These are phyloP conservation scores for Pithys albifrons DNA, from an alignment of 2,113 vertebrate genomes.

Conservation along the genomic window DNA sequence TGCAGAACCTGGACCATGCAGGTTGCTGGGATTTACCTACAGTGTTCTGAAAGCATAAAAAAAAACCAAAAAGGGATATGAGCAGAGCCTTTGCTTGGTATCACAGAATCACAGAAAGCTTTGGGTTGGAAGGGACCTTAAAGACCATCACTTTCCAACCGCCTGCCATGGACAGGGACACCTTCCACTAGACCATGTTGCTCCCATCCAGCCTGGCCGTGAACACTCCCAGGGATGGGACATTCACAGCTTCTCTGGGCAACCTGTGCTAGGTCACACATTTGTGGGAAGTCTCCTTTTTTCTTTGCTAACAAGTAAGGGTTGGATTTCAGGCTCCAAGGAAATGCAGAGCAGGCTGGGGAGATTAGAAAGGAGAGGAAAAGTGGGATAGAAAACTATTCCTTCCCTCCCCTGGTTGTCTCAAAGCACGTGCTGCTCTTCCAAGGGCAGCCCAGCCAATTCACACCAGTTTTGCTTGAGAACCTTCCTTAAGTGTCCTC, in stretches of 20 bases:
- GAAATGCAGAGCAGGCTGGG: not conserved
- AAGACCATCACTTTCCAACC: rapidly evolving
- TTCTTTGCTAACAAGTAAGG: not conserved
- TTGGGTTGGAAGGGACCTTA: not conserved
- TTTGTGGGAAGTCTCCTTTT: not conserved
- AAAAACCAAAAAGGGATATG: not conserved
- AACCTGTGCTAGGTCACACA: not conserved
- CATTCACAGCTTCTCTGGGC: not conserved
- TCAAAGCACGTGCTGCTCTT: not conserved
- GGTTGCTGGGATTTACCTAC: not conserved
- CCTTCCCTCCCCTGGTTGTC: not conserved
- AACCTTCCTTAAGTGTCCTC: not conserved
- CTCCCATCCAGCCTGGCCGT: not conserved
- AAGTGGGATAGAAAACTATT: not conserved
- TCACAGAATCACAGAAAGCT: not conserved
- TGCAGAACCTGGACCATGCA: rapidly evolving
- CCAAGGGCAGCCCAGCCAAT: not conserved
- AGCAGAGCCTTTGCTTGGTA: not conserved
- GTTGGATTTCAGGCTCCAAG: rapidly evolving
- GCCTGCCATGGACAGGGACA: not conserved
- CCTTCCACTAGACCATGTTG: too few species aligned
- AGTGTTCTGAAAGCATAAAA: not conserved
- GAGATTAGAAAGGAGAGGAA: not conserved
- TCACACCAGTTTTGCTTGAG: not conserved
- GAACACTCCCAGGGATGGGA: not conserved